These are phyloP conservation scores for Cyclargus thomasi DNA, from an alignment of 1,140 invertebrate species.

Conservation along the genomic window DNA sequence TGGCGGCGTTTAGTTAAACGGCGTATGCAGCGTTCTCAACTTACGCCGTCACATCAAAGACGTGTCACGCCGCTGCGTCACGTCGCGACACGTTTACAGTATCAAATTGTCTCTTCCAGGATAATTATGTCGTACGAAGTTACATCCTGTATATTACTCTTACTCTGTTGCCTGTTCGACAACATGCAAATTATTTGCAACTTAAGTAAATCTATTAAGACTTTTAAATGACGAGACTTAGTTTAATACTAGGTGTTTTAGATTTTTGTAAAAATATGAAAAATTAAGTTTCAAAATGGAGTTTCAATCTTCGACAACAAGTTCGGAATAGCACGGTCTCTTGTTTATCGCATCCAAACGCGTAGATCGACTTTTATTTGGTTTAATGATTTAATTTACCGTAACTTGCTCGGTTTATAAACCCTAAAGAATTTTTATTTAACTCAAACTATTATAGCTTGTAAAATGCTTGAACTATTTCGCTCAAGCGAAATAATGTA, in stretches of 20 bases:
- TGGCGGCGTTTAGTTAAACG: constrained; percentile 2
- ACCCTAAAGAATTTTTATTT: no score
- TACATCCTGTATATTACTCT: neutral
- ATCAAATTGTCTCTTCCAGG: neutral
- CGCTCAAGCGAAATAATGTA: neutral
- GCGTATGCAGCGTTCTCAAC: neutral
- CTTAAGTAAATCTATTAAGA: no score
- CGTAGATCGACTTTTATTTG: no score
- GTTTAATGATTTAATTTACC: no score
- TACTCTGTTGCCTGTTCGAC: neutral
- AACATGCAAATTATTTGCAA: neutral
- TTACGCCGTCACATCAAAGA: neutral
- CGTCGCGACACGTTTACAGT: neutral
- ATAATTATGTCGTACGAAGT: neutral
- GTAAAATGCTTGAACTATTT: neutral
- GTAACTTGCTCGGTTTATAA: no score
- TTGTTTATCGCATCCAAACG: no score
- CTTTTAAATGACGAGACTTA: no score
- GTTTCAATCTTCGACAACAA: no score
- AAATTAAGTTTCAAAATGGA: no score
- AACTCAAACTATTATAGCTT: neutral
- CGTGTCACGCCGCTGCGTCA: neutral
- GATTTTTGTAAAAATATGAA: no score
- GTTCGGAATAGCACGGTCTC: no score
- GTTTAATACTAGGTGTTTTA: no score